Base-by-base conservation (phyloP, 2,113 vertebrate genomes). In the Alligator sinensis region DNA sequence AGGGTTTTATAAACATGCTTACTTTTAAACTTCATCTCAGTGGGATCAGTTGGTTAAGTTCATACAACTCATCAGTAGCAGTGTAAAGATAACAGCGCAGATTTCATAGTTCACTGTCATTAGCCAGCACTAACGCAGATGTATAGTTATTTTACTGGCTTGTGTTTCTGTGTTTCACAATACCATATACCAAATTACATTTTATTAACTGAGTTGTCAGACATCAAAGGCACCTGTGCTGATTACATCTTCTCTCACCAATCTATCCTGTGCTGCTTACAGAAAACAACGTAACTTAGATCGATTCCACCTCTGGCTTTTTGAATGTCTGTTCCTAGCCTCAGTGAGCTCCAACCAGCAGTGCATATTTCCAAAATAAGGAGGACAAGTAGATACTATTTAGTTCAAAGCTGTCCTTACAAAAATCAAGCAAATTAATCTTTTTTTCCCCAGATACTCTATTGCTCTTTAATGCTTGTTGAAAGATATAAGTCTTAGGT, bases 381-480 rank as follows among this genome's bases (percentile, higher is more conserved):
- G 80, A 86, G 82, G 60, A 82, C 92, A 88, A 94, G 91, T 89
- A 94, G 90, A 82, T 61, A 80, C 81, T 93, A 96, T 87, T 84
- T 84, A 89, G 90, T 81, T 90, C 18, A 77, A 82, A 94, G 64
- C 66, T 75, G n/a, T 34, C 60, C 85, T 82, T 80, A 95, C 91
- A 92, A 95, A 90, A 92, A 92, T 60, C 79, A 85, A 91, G 27
- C 92, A 93, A 95, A 92, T 19, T 59, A 87, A 86, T 91, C 76
- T 75, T 82, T 95, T 87, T 96, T 95, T 88, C 80, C 92, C 89
- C 17, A 91, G 89, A 88, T 76, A 87, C 28, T 87, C 76, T 91
- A 58, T 91, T 82, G 87, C 54, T 87, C 47, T 47, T 47, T 47
- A 47, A 47, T 47, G 47, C 47, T 47, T 9, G 47, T 47, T 47